phyloP scores from a whole-genome alignment of 2,113 vertebrate genomes.

The Oncorhynchus kisutch region DNA sequence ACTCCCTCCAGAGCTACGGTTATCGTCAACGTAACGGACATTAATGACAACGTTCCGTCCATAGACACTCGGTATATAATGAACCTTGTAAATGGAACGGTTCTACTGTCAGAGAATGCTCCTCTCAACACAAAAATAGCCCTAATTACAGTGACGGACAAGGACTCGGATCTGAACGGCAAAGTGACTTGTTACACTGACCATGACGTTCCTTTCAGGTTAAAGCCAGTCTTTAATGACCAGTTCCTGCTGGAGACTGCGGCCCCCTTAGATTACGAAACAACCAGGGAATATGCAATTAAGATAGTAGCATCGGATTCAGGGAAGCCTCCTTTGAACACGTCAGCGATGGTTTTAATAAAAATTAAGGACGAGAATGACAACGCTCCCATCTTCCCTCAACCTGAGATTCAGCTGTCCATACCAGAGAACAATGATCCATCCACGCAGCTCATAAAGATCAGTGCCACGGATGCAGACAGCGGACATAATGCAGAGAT shows the following conservation, averaged over 20 bases:
- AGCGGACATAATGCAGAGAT: slow-evolving; percentile 91
- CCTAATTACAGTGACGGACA: slow-evolving; percentile 94
- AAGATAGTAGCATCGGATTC: slow-evolving; percentile 95
- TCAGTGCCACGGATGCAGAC: slow-evolving; percentile 92
- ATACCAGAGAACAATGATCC: slow-evolving; percentile 96
- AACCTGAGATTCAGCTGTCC: slow-evolving; percentile 89
- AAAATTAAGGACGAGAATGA: slow-evolving; percentile 99
- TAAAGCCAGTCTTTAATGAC: slow-evolving; percentile 96
- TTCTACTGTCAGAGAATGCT: slow-evolving; percentile 93
- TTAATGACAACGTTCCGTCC: slow-evolving; percentile 93
- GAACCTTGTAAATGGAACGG: slow-evolving; percentile 91
- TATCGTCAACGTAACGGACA: slow-evolving; percentile 90
- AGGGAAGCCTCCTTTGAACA: slow-evolving; percentile 93
- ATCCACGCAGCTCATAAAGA: slow-evolving; percentile 91
- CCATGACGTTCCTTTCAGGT: slow-evolving; percentile 91
- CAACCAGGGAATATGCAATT: slow-evolving; percentile 92
- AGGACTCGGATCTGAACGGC: slow-evolving; percentile 92
- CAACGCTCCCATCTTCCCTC: slow-evolving; percentile 90
- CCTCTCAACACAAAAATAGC: slow-evolving; percentile 97
- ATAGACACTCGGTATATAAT: slow-evolving; percentile 97
- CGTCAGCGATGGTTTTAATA: slow-evolving; percentile 93
- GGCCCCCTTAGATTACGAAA: slow-evolving; percentile 90
- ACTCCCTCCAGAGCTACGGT: slow-evolving; percentile 90
- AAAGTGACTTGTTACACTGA: slow-evolving; percentile 97
- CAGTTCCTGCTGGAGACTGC: slow-evolving; percentile 96